A percentile compares a stretch with the other conserved stretches of the same genome.
Conservation (phyloP, 2,888 invertebrate genomes). For the Amblyjoppa fuscipennis region DNA sequence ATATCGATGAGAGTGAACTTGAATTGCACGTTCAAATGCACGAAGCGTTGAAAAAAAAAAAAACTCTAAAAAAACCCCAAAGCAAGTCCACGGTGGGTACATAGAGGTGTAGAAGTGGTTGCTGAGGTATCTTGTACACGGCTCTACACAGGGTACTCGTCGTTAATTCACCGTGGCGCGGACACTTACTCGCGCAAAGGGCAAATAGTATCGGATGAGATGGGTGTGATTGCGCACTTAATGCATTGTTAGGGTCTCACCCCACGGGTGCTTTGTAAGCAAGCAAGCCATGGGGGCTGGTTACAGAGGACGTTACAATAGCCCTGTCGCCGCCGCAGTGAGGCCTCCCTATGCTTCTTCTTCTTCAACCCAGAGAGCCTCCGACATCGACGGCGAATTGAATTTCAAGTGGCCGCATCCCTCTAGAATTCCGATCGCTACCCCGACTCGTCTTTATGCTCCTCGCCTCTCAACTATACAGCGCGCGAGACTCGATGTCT, state of each 20-base stretch:
- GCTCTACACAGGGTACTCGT: constrained; percentile 67
- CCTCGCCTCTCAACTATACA: constrained; percentile 16
- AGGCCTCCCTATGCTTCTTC: constrained; percentile 54
- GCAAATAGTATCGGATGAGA: constrained; percentile 86
- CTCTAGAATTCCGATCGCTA: constrained; percentile 78
- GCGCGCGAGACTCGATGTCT: constrained; percentile 3
- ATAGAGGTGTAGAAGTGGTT: constrained; percentile 14
- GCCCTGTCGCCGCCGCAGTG: constrained; percentile 61
- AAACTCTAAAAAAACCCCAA: neutral
- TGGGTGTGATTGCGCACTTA: constrained; percentile 86
- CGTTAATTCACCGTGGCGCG: constrained; percentile 80
- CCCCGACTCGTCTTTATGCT: constrained; percentile 51
- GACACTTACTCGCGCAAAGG: constrained; percentile 82
- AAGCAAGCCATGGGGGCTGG: constrained; percentile 77
- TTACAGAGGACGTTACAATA: constrained; percentile 78
- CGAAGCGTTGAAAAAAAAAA: neutral
- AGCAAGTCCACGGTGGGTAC: neutral
- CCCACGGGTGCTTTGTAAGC: constrained; percentile 74
- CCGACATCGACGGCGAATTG: constrained; percentile 81
- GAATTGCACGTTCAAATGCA: neutral
- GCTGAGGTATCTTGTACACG: constrained; percentile 21
- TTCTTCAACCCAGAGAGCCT: constrained; percentile 44
- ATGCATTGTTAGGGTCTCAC: constrained; percentile 83
- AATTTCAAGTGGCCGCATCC: constrained; percentile 85
- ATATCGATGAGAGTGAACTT: neutral